Evolutionary conservation across 2,888 invertebrate species (phyloP).

Genomic region (Seira musarum): DNA sequence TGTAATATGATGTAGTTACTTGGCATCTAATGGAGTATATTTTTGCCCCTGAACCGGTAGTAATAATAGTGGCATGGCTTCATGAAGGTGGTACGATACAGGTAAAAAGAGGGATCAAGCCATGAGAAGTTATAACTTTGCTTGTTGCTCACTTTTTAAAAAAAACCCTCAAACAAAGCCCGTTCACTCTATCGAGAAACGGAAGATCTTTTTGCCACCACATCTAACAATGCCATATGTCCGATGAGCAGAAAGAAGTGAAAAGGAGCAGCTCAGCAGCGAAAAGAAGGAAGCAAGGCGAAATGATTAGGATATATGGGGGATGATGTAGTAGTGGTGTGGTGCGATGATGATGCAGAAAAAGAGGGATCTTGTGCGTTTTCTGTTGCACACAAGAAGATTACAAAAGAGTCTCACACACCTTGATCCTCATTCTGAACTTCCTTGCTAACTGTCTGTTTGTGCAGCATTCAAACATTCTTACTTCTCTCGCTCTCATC

Average conservation of each 20-base stretch:
- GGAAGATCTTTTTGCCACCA: slow-evolving; percentile 23
- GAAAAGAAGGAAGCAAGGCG: slow-evolving; percentile 25
- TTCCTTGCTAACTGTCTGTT: background rate
- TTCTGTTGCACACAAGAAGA: slow-evolving; percentile 1
- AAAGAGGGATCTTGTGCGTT: slow-evolving; percentile 42
- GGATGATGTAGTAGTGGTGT: background rate
- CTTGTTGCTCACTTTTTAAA: background rate
- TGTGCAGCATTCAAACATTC: too few species aligned
- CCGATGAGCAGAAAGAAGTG: slow-evolving; percentile 28
- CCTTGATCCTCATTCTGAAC: background rate
- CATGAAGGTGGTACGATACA: slow-evolving; percentile 20
- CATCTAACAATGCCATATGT: slow-evolving; percentile 49
- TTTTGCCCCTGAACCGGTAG: slow-evolving; percentile 12
- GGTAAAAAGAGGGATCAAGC: slow-evolving; percentile 25
- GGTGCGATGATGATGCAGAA: slow-evolving; percentile 16
- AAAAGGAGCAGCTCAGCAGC: slow-evolving; percentile 16
- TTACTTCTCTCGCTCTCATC: background rate
- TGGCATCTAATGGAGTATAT: too few species aligned
- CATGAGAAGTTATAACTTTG: background rate
- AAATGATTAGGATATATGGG: slow-evolving; percentile 12
- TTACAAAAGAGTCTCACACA: slow-evolving; percentile 15
- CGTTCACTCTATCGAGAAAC: background rate
- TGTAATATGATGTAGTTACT: too few species aligned
- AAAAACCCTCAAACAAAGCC: background rate
- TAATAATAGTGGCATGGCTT: too few species aligned